These are phyloP conservation scores for Lysandra coridon DNA, from an alignment of 2,888 invertebrate genomes.

Conservation along the genomic window DNA sequence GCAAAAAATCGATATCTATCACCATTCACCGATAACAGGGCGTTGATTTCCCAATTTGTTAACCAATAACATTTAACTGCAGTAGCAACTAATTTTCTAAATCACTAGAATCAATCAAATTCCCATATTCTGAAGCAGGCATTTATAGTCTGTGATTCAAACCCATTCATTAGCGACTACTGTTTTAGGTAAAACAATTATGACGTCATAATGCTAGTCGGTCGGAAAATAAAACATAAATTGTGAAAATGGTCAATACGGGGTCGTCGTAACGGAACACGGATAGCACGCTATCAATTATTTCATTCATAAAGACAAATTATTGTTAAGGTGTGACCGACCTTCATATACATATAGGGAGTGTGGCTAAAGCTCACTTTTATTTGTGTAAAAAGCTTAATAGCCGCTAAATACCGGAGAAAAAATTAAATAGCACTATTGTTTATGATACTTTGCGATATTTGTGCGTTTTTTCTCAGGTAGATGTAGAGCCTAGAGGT, in stretches of 20 bases:
- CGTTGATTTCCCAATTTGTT: conserved; percentile 1
- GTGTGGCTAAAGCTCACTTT: conserved; percentile 25
- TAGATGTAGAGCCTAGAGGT: not conserved
- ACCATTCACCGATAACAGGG: not conserved
- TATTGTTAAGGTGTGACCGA: conserved; percentile 28
- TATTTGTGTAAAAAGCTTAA: conserved; percentile 26
- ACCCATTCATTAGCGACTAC: conserved; percentile 8
- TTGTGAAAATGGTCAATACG: conserved; percentile 19
- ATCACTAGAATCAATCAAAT: conserved; percentile 18
- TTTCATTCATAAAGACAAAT: conserved; percentile 30
- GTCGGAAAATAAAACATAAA: not conserved
- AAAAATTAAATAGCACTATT: conserved; percentile 20
- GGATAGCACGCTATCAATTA: conserved; percentile 23
- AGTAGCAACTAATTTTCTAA: conserved; percentile 14
- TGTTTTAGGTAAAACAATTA: conserved; percentile 24
- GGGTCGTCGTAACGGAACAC: conserved; percentile 29
- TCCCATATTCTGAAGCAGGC: not conserved
- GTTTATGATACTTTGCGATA: conserved; percentile 10
- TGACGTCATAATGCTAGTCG: conserved; percentile 9
- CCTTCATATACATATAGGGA: conserved; percentile 28
- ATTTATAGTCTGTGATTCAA: conserved; percentile 14
- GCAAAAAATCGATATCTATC: not conserved
- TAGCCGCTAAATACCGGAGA: conserved; percentile 25
- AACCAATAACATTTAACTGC: conserved; percentile 1
- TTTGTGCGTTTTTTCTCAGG: not conserved